Evolutionary conservation across 2,888 invertebrate species (phyloP), one percentile per base, ranked within the genome.

Genomic region (Cheiracanthium punctorium): DNA sequence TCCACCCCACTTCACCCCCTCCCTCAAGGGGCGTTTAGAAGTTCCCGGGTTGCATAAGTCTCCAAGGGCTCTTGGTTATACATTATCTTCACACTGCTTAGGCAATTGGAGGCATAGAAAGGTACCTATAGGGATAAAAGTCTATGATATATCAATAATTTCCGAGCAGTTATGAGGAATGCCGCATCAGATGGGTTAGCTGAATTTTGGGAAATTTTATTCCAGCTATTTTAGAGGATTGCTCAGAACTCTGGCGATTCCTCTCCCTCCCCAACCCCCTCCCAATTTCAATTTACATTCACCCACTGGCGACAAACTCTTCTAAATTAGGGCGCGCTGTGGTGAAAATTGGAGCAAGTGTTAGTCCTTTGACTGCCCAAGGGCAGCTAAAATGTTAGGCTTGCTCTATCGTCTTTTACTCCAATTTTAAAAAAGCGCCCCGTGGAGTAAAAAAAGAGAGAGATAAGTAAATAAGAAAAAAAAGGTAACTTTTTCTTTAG

Each of bases 291-390:
- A 79, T 85, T 85, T 85, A 85, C 84, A 85, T 85, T 85, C 67
- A 74, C 58, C 84, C 79, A 28, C 72, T 69, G 84, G 84, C 84
- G 84, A 85, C 84, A 85, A 85, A 84, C 73, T 73, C 73, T 37
- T 73, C 52, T 73, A 85, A 85, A 79, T 85, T 79, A 79, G 84
- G 74, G 74, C 73, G 69, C 67, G 84, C 79, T 73, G 84, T 69
- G 84, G 84, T 73, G 79, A 79, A 84, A 84, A 84, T 84, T 84
- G 84, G 84, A 67, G 84, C 84, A 85, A 80, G 74, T 79, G 84
- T 85, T 85, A 85, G 84, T 85, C 84, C 58, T 85, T 84, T 85
- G 52, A 70, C 79, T 76, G 79, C 79, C 84, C 79, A 69, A 79
- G 79, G 79, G 84, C 29, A 75, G 52, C 33, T 48, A 37, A 28